Evolutionary conservation across 1,140 invertebrate genomes (phyloP).

Genomic region (Gerris buenoi): DNA sequence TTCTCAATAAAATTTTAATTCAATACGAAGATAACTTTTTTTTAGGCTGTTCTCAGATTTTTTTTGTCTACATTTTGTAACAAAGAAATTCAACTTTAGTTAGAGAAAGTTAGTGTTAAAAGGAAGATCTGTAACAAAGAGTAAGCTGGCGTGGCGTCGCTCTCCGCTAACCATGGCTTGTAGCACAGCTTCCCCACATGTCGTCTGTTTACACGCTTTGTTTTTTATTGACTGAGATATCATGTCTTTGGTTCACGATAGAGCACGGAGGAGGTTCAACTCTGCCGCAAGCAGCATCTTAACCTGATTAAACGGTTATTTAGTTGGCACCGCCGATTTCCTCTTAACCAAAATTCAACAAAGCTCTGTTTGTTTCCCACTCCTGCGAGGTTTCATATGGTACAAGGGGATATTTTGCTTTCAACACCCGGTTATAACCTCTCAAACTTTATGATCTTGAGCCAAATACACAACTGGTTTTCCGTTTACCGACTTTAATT

Average conservation of each 20-base stretch:
- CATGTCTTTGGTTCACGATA: not conserved
- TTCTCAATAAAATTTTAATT: too few relatives aligned
- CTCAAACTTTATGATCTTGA: not conserved
- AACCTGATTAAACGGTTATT: not conserved
- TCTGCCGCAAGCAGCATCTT: not conserved
- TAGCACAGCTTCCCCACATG: not conserved
- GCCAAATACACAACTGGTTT: not conserved
- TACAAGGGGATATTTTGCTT: not conserved
- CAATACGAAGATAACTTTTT: too few relatives aligned
- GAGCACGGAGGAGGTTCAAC: not conserved
- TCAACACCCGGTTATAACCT: not conserved
- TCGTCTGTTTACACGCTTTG: not conserved
- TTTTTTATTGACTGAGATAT: not conserved
- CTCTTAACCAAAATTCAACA: not conserved
- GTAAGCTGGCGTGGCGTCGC: too few relatives aligned
- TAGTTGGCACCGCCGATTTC: not conserved
- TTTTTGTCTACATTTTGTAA: too few relatives aligned
- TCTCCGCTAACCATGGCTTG: too few relatives aligned
- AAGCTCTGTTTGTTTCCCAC: not conserved
- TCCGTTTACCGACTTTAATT: not conserved
- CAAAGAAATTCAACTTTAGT: too few relatives aligned
- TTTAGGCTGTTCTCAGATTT: too few relatives aligned
- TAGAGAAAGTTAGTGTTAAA: too few relatives aligned
- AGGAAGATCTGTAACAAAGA: too few relatives aligned
- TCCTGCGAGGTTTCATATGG: not conserved